Base-by-base conservation (phyloP, 2,888 invertebrate genomes). In the Dorcus parallelipipedus region DNA sequence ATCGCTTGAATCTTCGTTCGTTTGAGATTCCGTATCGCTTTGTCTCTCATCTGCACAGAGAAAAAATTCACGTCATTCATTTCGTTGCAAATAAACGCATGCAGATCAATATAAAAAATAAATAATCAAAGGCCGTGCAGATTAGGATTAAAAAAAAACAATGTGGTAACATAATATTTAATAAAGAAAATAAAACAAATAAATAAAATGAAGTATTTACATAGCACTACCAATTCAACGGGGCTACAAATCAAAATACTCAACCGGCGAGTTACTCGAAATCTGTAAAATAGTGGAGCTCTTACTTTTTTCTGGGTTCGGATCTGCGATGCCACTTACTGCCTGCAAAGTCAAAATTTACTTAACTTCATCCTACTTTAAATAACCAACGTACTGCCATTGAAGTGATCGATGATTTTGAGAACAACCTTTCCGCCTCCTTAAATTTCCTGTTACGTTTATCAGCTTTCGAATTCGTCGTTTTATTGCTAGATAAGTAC, bases 351-450 rank as follows among this genome's bases (percentile, higher is more conserved):
- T 38, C 42, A 43, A 33, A 23, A 51, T 33, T 26, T 43, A 41
- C 33, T 2, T n/a, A 54, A 55, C 26, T 41, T 52, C 23, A 26
- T 45, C n/a, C 39, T 26, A 33, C 20, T 57, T 47, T 42, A 59
- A 52, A 52, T 74, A 41, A 55, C 26, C 42, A 33, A 83, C 86
- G 84, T 80, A 93, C 94, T 62, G 95, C 95, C 88, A 93, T 93
- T 10, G 95, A 96, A 9, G 98, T 98, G 65, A 98, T 97, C 33
- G 97, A 98, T 6, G 98, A 98, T 80, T 97, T 97, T 0, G 96
- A 96, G 78, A 97, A 97, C 8, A 97, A 80, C 72, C 99, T 82
- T 78, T 98, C 98, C 8, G 97, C 96, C 79, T 98, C 97, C 81
- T 97, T 96, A 71, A 97, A 97, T 77, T 97, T 97, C 68, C 97